Base-by-base conservation (phyloP, 2,888 invertebrate genomes). In the Rhamnusium bicolor region DNA sequence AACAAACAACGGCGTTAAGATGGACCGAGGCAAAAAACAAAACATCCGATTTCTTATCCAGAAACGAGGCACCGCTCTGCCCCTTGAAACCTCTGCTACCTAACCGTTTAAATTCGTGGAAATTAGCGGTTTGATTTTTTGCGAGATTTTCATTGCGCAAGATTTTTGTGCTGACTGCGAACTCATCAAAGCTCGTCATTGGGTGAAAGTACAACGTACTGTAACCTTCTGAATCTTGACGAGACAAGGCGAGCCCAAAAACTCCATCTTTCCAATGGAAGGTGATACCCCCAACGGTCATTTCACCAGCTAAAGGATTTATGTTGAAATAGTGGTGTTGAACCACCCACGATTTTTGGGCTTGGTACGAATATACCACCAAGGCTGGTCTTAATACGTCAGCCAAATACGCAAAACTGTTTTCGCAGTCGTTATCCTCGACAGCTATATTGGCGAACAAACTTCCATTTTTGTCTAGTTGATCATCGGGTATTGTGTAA, bases 171-270 rank as follows among this genome's bases (percentile, higher is more conserved):
- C 91, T 93, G 0, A 96, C 94, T 0, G 93, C 87, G 84, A 94
- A 96, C 84, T 95, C 95, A 84, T 93, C 91, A 72, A 91, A 93
- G 79, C 95, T 94, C 1, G 93, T 92, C 86, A 95, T 90, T 0
- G 95, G 94, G 83, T 95, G 95, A 89, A 95, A 96, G 82, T 93
- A 96, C 1, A 95, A 86, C 0, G 93, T 93, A 71, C 94, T 92
- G 85, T 88, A 93, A 29, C 93, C 93, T 67, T 93, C 91, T 0
- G 90, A 80, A 68, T 91, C 91, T 0, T 92, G 90, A 5, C 92
- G 92, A 0, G 93, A 92, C 10, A 95, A 84, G 0, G 93, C 93
- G 76, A 95, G 85, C 0, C 95, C 95, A 77, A 95, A 95, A 0
- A 96, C 86, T 0, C 94, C 95, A 83, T 95, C 95, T 2, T 91